Base-by-base conservation (phyloP, 64 coral and sea anemone species). In the Actinia equina region DNA sequence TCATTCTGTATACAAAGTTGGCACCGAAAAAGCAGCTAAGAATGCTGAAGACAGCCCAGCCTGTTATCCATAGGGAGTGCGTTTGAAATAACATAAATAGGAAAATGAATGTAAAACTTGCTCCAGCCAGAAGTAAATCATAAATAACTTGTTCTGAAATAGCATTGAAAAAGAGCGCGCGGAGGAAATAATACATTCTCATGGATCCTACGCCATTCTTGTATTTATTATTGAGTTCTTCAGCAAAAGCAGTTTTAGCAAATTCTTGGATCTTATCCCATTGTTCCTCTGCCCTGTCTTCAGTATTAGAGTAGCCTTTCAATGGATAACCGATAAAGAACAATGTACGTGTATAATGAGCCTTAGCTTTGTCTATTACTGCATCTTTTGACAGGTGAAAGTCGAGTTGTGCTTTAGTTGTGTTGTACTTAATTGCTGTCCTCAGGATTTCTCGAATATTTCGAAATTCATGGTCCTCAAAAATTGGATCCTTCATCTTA, bases 1-100 rank as follows among this genome's bases (percentile, higher is more conserved):
- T 85, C 7, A 98, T 85, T 7, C 96, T 89, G 56, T 98, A 98
- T 12, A 98, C 82, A 9, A 98, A 82, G 55, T 95, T 95, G 11
- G 96, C 93, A 19, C 93, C 93, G 19, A 95, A 95, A 59, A 98
- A 98, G 43, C 93, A 95, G 17, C 92, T 95, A 0, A 98, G 63
- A 76, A 98, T 98, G 58, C 96, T 98, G 67, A 98, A 95, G 19
- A 98, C 93, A 6, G 93, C 96, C 96, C 96, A 98, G n/a, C 90
- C 86, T 63, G 96, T 98, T 59, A 98, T 94, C 96, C 96, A 98
- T 0, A 94, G 63, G 5, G 96, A 98, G 25, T 92, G 89, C 9
- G 96, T 98, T 57, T 98, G 96, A 59, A 95, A 92, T 61, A 94
- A 82, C 96, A 98, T 98, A 58, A 98, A 95, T 2, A 90, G 52